phyloP scores from a whole-genome alignment of 1,140 invertebrate genomes.

The Lepidurus packardi region DNA sequence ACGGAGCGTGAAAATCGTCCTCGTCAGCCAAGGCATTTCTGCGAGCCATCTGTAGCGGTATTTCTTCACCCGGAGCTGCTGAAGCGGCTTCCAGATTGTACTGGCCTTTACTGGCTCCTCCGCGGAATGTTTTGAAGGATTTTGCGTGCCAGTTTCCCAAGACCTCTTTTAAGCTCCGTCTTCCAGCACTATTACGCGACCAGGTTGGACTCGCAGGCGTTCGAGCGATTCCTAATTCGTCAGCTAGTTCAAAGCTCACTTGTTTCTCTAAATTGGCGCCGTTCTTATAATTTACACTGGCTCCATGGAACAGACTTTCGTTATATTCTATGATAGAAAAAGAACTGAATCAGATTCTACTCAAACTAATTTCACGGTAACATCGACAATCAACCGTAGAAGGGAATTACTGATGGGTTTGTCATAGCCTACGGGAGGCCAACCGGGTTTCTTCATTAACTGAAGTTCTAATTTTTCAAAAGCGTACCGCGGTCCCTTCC shows the following conservation, averaged over 20 bases:
- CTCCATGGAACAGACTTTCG: neutral
- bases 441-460: constrained; percentile 10
- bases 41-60: neutral
- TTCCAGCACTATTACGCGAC: neutral
- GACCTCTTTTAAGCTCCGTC: neutral
- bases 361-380: too few species aligned
- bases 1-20: neutral
- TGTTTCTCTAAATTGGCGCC: neutral
- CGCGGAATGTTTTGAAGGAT: neutral
- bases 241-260: neutral
- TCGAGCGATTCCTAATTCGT: neutral
- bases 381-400: too few species aligned
- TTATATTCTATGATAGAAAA: neutral
- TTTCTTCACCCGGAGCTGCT: neutral
- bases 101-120: neutral
- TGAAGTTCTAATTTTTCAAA: constrained; percentile 32
- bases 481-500: neutral
- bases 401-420: neutral
- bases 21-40: neutral
- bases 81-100: neutral
- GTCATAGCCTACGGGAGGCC: constrained; percentile 28
- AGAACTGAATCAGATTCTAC: neutral
- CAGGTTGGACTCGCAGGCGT: neutral
- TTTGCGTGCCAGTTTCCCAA: neutral
- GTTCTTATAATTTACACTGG: neutral